These are phyloP conservation scores for Quadroppia sp. DNA, from an alignment of 2,888 invertebrate genomes.

Conservation along the genomic window DNA sequence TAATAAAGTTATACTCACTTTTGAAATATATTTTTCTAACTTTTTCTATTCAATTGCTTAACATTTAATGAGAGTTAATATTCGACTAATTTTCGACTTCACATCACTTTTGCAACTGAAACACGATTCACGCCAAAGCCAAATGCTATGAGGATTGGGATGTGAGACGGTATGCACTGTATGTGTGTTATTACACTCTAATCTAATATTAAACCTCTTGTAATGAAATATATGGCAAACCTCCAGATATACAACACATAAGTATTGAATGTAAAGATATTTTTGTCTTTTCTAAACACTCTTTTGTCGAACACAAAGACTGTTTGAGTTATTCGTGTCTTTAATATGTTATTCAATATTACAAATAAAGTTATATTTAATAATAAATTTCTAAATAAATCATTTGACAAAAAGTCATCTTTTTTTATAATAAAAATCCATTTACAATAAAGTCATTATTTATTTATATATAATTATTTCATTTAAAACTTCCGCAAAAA, in stretches of 20 bases:
- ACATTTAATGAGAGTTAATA: slow-evolving; percentile 27
- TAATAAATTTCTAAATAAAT: neutral
- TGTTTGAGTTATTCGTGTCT: neutral
- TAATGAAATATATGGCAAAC: neutral
- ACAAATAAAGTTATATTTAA: no score
- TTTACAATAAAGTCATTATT: no score
- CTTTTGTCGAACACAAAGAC: slow-evolving; percentile 1
- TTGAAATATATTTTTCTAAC: neutral
- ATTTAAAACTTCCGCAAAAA: neutral
- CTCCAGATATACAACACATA: neutral
- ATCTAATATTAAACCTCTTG: neutral
- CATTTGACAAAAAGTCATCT: neutral
- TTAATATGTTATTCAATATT: neutral
- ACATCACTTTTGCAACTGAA: slow-evolving; percentile 16
- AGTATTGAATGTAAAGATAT: neutral
- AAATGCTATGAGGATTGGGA: neutral
- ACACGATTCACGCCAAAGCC: neutral
- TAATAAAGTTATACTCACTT: neutral
- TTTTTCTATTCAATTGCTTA: neutral
- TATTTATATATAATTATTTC: no score
- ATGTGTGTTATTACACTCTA: neutral
- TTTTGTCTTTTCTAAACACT: no score
- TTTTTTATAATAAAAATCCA: neutral
- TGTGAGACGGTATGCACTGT: no score
- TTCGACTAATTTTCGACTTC: slow-evolving; percentile 32